Evolutionary conservation across 1,140 invertebrate genomes (phyloP).

Genomic region (Pogonomyrmex barbatus): DNA sequence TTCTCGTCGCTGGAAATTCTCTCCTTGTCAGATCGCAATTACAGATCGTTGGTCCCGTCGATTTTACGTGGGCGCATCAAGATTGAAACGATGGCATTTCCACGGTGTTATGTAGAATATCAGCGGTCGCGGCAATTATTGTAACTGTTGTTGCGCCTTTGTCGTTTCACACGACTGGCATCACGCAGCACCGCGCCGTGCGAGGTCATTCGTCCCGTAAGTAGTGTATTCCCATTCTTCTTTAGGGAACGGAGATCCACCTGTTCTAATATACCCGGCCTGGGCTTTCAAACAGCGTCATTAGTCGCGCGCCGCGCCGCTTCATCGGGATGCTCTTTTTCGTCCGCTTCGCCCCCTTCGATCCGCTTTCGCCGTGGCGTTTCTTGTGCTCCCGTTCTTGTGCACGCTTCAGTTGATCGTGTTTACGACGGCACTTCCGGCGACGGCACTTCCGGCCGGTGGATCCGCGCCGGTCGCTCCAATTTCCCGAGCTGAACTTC

Average conservation of each 20-base stretch:
- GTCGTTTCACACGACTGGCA: constrained; percentile 43
- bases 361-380: constrained; percentile 40
- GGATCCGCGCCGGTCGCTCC: constrained; percentile 24
- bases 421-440: constrained; percentile 35
- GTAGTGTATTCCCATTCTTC: constrained; percentile 5
- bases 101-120: constrained; percentile 10
- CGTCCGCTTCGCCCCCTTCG: background rate
- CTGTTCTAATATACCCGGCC: background rate
- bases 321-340: constrained; percentile 23
- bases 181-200: background rate
- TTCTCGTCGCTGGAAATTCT: background rate
- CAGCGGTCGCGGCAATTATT: constrained; percentile 31
- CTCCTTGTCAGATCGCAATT: background rate
- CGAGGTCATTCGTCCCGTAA: constrained; percentile 21
- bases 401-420: constrained; percentile 24
- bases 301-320: background rate
- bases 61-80: background rate
- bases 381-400: constrained; percentile 18
- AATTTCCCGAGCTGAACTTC: background rate
- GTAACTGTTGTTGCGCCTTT: constrained; percentile 49
- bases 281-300: constrained; percentile 1
- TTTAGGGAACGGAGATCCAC: background rate
- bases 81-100: background rate
- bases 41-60: background rate
- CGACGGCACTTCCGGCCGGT: constrained; percentile 20